Base-by-base conservation (phyloP, 1,140 invertebrate genomes). In the Aphidius ervi region DNA sequence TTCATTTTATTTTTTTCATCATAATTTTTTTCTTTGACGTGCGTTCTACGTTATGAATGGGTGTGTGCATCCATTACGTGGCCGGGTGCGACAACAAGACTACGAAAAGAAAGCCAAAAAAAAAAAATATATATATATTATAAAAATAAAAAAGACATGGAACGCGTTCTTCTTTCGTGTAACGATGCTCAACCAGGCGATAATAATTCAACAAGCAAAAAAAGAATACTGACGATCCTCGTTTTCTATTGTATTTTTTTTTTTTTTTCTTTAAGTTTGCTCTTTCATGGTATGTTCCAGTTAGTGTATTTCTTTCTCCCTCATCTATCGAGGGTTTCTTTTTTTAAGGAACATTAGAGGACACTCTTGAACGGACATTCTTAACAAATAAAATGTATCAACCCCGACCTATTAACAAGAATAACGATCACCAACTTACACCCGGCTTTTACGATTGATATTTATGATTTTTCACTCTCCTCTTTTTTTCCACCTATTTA, bases 81-180 rank as follows among this genome's bases (percentile, higher is more conserved):
- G 70, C 70, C 71, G 64, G 73, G 69, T 74, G 72, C 69, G 70
- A 74, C 73, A 72, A 71, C 67, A 71, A 65, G 65, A 48, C 58
- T 60, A 61, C 42, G 9, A 60, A 55, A 58, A 50, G 39, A 53
- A 48, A 48, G 53, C 41, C 9, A 16, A 16, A 56, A 31, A 41
- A 20, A 23, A 23, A 43, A 4, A 43, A 53, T 20, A 20, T 31
- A 4, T 31, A 4, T 31, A 31, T 31, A 31, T 31, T 31, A 31
- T 40, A n/a, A 60, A 41, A 23, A 16, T 54, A 10, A 46, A 4
- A 9, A 40, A 9, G 49, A 42, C 7, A 37, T 31, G 9, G n/a
- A 43, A 20, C 9, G 47, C 59, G 40, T 61, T 54, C 37, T 52
- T 39, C 31, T 45, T 40, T 31, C 23, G 23, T 31, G 23, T 31